Base-by-base conservation (phyloP, 2,888 invertebrate species). In the Drosophila gaucha region DNA sequence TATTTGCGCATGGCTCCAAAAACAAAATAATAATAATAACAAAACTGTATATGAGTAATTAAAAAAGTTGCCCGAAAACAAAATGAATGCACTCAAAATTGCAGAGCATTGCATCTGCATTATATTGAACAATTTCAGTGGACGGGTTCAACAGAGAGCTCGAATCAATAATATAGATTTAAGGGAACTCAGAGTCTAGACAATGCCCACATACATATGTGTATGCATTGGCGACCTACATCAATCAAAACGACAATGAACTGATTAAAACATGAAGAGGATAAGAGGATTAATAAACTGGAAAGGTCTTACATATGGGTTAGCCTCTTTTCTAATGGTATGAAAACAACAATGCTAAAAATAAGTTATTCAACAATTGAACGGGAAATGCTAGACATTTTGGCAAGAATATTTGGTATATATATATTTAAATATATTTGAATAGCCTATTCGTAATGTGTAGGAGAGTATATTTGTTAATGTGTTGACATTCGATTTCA, bases 231-330 rank as follows among this genome's bases (percentile, higher is more conserved):
- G 16, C 33, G 52, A 74, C 74, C 74, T 77, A 77, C 54, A 77
- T 74, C 74, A 74, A 74, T 74, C 78, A 73, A 62, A 39, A 46
- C 58, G 67, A 73, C 74, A 74, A 72, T 74, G 74, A 72, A 74
- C 67, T 74, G 74, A 77, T 74, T 77, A 77, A 77, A 77, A 67
- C 73, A 77, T 62, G 77, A 66, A 66, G 56, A 54, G 47, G 50
- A 57, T 77, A 77, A 77, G 78, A 57, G 77, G 74, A 74, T 74
- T 74, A 74, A 31, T 36, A 18, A 16, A 38, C 28, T 14, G 12
- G 46, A 18, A 39, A 24, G 49, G 14, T 20, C 18, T 16, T 9
- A 22, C n/a, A 18, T 22, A 20, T 31, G 46, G 47, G 35, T n/a
- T 44, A 14, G 12, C 24, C 43, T 16, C 31, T 33, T 30, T 16